Base-by-base conservation (phyloP, 1,140 invertebrate species). In the Ectropis grisescens region DNA sequence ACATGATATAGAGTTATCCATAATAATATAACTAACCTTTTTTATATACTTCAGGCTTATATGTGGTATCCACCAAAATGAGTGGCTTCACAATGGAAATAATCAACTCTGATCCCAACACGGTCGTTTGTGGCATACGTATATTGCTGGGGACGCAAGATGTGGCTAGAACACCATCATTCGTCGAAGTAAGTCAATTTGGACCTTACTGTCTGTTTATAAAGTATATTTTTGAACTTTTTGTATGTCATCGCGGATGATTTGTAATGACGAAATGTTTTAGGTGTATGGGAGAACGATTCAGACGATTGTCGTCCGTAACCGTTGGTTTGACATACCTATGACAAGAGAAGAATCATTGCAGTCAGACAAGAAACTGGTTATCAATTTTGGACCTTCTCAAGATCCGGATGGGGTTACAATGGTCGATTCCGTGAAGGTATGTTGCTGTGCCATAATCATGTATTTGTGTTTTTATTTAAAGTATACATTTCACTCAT, bases 251-350 rank as follows among this genome's bases (percentile, higher is more conserved):
- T 12, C n/a, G n/a, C n/a, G n/a, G n/a, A n/a, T n/a, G n/a, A n/a
- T n/a, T n/a, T n/a, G n/a, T n/a, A n/a, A n/a, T n/a, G n/a, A n/a
- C n/a, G n/a, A n/a, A n/a, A n/a, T n/a, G n/a, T 41, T 29, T 29
- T 62, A 88, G 84, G 84, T 98, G 6, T 92, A 96, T 72, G 95
- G 94, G 2, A 86, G 97, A 43, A 90, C 86, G 22, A 88, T 95
- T 14, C 86, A 89, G 13, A 92, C 95, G 1, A 85, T 85, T 8
- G 82, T 94, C 2, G 89, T 87, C 0, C 85, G 94, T 29, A 90
- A 90, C 45, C 87, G 97, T 8, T 98, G 96, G 96, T 98, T 94
- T 69, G 97, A 98, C 70, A 89, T 98, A 38, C 96, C 97, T 0
- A 86, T 98, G 24, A 97, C 95, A 0, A 85, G 95, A 39, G 96